phyloP scores from a whole-genome alignment of 1,140 invertebrate genomes.

The Ooceraea biroi region DNA sequence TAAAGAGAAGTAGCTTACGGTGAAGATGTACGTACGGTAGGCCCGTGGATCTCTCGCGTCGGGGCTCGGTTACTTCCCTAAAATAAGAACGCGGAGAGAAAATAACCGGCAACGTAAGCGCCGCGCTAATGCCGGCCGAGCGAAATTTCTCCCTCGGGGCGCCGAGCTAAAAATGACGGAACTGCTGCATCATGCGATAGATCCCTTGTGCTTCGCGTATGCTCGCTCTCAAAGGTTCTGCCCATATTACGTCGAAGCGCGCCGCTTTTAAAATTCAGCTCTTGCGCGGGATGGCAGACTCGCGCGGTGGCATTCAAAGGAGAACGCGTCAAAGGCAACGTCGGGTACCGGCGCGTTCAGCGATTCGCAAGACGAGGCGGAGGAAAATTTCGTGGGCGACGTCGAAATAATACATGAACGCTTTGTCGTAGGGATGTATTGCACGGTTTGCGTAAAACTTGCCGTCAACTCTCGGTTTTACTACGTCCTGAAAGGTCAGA shows the following conservation, averaged over 20 bases:
- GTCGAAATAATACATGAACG: slow-evolving; percentile 29
- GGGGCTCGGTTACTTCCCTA: slow-evolving; percentile 22
- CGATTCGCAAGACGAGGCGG: not conserved
- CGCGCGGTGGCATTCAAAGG: slow-evolving; percentile 39
- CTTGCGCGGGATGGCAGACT: not conserved
- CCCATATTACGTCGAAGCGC: slow-evolving; percentile 42
- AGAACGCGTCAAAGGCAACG: slow-evolving; percentile 30
- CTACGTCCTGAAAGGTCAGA: not conserved
- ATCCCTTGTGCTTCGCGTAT: slow-evolving; percentile 45
- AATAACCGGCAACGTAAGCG: slow-evolving; percentile 44
- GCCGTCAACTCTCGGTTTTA: not conserved
- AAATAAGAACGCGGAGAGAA: slow-evolving; percentile 56
- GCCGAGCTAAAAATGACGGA: slow-evolving; percentile 50
- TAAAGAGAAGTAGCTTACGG: slow-evolving; percentile 44
- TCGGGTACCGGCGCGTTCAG: not conserved
- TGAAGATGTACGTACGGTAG: slow-evolving; percentile 39
- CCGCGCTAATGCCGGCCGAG: slow-evolving; percentile 41
- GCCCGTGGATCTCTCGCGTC: slow-evolving; percentile 24
- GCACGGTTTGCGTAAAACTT: not conserved
- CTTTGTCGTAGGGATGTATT: slow-evolving; percentile 6
- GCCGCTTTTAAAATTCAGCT: slow-evolving; percentile 53
- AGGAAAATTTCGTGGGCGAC: slow-evolving; percentile 21
- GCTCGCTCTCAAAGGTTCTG: slow-evolving; percentile 39
- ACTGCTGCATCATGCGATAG: slow-evolving; percentile 55
- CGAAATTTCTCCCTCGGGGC: slow-evolving; percentile 48